Percentiles rank a stretch among this genome's conserved stretches.
Evolutionary conservation across 1,140 invertebrate species (phyloP).

Genomic region (Radopholus similis): DNA sequence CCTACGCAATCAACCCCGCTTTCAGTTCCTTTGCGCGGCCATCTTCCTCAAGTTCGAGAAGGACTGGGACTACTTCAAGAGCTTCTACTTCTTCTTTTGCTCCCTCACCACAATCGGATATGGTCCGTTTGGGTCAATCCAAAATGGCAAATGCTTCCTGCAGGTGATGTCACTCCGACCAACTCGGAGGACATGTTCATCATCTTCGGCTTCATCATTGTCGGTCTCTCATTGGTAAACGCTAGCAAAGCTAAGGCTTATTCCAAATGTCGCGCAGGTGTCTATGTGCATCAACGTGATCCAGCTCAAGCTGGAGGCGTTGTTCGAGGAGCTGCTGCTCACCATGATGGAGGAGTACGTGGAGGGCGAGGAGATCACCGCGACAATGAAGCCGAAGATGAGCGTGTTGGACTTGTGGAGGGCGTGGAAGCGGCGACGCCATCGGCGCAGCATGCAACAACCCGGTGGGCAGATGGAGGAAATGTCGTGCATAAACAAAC

Average conservation of each 20-base stretch:
- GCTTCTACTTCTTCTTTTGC: constrained; percentile 60
- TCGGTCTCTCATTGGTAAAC: constrained; percentile 52
- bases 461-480: not conserved
- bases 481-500: not conserved
- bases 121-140: too few relatives aligned
- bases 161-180: constrained; percentile 59
- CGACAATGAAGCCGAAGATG: constrained; percentile 45
- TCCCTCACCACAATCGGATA: constrained; percentile 58
- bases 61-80: constrained; percentile 60
- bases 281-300: constrained; percentile 60
- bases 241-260: too few relatives aligned
- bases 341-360: constrained; percentile 54
- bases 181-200: constrained; percentile 57
- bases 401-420: constrained; percentile 42
- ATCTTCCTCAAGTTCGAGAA: constrained; percentile 59
- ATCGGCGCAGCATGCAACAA: not conserved
- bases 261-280: constrained; percentile 9
- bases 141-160: constrained; percentile 14
- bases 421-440: constrained; percentile 39
- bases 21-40: constrained; percentile 56
- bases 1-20: constrained; percentile 44
- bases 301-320: constrained; percentile 53
- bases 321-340: constrained; percentile 55
- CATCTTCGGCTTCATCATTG: constrained; percentile 55
- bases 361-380: constrained; percentile 28